Percentiles rank a stretch among this genome's conserved stretches.
Conservation (phyloP, 2,113 vertebrate genomes). For the Elanoides forficatus region DNA sequence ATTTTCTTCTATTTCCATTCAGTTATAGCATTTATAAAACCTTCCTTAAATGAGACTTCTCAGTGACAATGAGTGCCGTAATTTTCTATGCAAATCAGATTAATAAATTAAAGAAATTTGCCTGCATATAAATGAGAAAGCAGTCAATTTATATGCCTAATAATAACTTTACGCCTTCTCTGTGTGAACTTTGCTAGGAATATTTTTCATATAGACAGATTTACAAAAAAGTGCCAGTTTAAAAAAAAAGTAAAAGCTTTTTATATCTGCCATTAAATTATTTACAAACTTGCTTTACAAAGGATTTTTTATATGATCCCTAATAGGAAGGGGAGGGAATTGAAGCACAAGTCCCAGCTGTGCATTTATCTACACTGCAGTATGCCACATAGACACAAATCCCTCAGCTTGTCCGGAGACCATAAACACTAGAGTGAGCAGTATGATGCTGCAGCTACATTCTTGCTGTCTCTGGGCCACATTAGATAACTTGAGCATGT, state of each 20-base stretch:
- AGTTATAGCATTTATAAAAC: background rate
- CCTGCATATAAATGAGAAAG: slow-evolving; percentile 62
- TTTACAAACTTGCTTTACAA: slow-evolving; percentile 43
- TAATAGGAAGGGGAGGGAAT: background rate
- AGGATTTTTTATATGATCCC: background rate
- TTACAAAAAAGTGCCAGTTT: background rate
- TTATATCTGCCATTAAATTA: slow-evolving; percentile 40
- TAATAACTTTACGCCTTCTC: slow-evolving; percentile 55
- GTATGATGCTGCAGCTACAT: background rate
- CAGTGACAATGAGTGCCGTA: background rate
- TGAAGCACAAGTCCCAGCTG: background rate
- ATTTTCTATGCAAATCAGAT: slow-evolving; percentile 66
- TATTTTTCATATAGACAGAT: slow-evolving; percentile 62
- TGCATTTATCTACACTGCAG: background rate
- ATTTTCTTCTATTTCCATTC: background rate
- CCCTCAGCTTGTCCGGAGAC: background rate
- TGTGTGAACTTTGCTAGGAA: slow-evolving; percentile 29
- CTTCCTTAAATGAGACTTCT: slow-evolving; percentile 15
- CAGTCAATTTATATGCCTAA: slow-evolving; percentile 60
- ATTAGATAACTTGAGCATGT: background rate
- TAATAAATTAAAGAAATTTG: slow-evolving; percentile 68
- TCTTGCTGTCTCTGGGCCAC: fast-evolving
- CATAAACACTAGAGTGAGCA: background rate
- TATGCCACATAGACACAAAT: background rate
- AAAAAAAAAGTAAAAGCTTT: background rate